Base-by-base conservation (phyloP, 2,797 vertebrate genomes). In the Poeciliopsis presidionis region DNA sequence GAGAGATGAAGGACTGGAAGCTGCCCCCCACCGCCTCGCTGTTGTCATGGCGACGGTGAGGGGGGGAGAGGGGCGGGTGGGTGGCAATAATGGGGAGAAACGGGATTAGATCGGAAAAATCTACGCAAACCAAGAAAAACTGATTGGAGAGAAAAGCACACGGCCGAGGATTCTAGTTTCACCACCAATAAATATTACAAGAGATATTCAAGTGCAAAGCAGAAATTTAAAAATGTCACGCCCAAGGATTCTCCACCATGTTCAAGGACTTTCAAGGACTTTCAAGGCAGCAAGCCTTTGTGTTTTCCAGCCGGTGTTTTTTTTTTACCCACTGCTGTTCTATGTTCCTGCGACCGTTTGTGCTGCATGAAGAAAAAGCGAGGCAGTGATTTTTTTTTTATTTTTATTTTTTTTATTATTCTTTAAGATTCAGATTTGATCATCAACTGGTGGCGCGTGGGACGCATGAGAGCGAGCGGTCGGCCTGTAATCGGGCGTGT, bases 1-100 rank as follows among this genome's bases (percentile, higher is more conserved):
- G 98, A 99, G 95, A 98, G 98, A 98, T 99, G 97, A 99, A 96
- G 93, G 90, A 94, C 93, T 65, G 83, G 82, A 77, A 43, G 75
- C 41, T 61, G 55, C 76, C 84, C 30, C 63, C 16, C 43, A 8
- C 36, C 51, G 3, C 79, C 75, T 28, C 57, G 53, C 51, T 20
- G 20, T 13, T 13, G 9, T 59, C 69, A 61, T 45, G n/a, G 67
- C 46, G 4, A 16, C 53, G 76, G 69, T n/a, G 25, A 28, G 11
- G n/a, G 76, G 82, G 45, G 76, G 39, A 14, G 73, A 5, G n/a
- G 67, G 81, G 47, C 33, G 30, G 20, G 43, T 5, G 72, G 81
- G 79, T 33, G 75, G 75, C 12, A 71, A 76, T 81, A 33, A 78
- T 53, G 72, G 83, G 55, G 75, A 57, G 76, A 84, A 81, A 81